Evolutionary conservation across 2,888 invertebrate species (phyloP).

Genomic region (Pandemis cinnamomeana): DNA sequence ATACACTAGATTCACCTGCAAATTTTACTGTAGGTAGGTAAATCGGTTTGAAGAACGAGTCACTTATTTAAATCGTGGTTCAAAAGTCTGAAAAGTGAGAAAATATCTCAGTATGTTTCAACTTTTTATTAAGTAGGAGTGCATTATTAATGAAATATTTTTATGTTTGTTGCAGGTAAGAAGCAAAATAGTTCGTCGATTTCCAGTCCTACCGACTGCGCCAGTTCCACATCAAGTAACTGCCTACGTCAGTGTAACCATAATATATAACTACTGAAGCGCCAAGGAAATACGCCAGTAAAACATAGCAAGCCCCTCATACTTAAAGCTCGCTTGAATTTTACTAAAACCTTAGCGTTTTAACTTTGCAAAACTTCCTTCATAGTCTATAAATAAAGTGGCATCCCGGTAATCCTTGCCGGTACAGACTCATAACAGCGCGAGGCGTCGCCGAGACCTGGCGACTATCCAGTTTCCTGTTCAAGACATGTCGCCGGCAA

Average conservation of each 20-base stretch:
- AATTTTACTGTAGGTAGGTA: too few species aligned
- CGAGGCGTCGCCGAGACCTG: slow-evolving; percentile 29
- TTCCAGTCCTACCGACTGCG: not conserved
- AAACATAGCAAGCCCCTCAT: not conserved
- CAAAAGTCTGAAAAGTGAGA: too few species aligned
- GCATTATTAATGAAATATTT: not conserved
- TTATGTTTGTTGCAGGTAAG: slow-evolving; percentile 31
- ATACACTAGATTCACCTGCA: too few species aligned
- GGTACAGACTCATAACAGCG: slow-evolving; percentile 40
- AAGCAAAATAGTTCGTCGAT: not conserved
- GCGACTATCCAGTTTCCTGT: slow-evolving; percentile 29
- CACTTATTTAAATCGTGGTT: too few species aligned
- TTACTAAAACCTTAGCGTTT: not conserved
- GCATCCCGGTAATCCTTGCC: slow-evolving; percentile 33
- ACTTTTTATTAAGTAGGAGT: too few species aligned
- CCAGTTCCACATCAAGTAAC: not conserved
- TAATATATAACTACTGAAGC: not conserved
- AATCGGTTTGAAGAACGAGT: too few species aligned
- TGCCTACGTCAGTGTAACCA: not conserved
- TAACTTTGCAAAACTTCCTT: slow-evolving; percentile 14
- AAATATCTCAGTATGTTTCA: too few species aligned
- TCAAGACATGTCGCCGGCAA: slow-evolving; percentile 38
- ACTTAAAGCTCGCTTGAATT: not conserved
- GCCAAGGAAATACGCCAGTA: not conserved
- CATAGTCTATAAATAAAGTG: slow-evolving; percentile 34